These are phyloP conservation scores for Microcaecilia unicolor DNA, from an alignment of 2,797 vertebrate genomes.

Conservation along the genomic window DNA sequence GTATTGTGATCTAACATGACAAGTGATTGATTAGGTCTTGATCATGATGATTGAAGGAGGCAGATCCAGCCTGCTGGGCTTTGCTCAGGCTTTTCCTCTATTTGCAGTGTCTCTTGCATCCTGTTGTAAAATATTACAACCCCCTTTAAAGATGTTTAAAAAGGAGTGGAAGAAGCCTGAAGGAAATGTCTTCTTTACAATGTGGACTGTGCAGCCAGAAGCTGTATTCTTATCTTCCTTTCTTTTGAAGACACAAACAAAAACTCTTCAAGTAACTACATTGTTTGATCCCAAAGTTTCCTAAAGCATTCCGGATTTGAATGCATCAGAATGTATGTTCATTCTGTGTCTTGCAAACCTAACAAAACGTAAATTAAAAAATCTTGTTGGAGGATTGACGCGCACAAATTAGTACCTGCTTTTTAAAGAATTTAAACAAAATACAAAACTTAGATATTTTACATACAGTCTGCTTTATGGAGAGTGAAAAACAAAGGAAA, in stretches of 20 bases:
- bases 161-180: conserved; percentile 50
- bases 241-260: conserved; percentile 14
- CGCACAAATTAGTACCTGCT: too few relatives aligned
- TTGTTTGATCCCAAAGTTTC: conserved; percentile 2
- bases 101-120: conserved; percentile 86
- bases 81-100: conserved; percentile 74
- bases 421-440: too few relatives aligned
- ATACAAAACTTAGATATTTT: too few relatives aligned
- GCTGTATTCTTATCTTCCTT: conserved; percentile 64
- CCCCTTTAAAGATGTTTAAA: conserved; percentile 73
- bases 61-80: conserved; percentile 81
- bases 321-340: too few relatives aligned
- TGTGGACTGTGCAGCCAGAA: conserved; percentile 69
- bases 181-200: conserved; percentile 80
- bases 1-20: conserved; percentile 74
- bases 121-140: conserved; percentile 97
- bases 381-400: too few relatives aligned
- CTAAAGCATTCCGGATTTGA: too few relatives aligned
- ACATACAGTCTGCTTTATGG: too few relatives aligned
- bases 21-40: conserved; percentile 79
- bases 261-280: too few relatives aligned
- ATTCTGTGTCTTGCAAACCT: too few relatives aligned
- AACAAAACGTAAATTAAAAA: too few relatives aligned
- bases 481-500: too few relatives aligned
- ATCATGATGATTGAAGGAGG: conserved; percentile 72